phyloP scores from a whole-genome alignment of 2,797 vertebrate genomes.

The Centroberyx gerrardi region DNA sequence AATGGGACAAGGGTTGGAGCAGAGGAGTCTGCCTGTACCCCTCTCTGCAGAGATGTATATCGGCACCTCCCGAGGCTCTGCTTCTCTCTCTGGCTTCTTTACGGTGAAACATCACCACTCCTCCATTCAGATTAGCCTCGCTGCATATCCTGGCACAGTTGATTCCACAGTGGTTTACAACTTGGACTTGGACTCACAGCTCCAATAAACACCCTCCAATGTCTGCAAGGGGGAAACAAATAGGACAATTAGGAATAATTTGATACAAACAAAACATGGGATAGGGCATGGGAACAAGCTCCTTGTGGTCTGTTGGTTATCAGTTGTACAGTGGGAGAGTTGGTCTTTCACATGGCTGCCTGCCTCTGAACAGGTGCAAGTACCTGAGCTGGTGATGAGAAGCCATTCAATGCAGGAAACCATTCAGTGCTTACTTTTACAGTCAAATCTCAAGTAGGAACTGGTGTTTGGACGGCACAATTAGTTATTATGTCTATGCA shows the following conservation, averaged over 20 bases:
- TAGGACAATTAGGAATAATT: constrained; percentile 36
- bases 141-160: constrained; percentile 15
- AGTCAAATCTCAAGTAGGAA: neutral
- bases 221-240: constrained; percentile 60
- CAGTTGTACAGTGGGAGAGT: too few species aligned
- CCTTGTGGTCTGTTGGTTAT: too few species aligned
- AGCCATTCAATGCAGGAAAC: neutral
- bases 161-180: constrained; percentile 18
- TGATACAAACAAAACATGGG: constrained; percentile 7
- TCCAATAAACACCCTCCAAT: constrained; percentile 29
- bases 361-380: neutral
- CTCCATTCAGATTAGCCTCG: constrained; percentile 30
- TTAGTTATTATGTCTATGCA: too few species aligned
- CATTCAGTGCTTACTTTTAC: neutral
- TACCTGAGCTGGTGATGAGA: neutral
- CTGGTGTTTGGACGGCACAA: neutral
- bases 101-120: constrained; percentile 25
- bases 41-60: constrained; percentile 37
- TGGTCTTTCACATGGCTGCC: neutral
- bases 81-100: constrained; percentile 44
- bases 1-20: constrained; percentile 6
- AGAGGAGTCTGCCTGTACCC: constrained; percentile 11
- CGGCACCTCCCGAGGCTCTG: constrained; percentile 24
- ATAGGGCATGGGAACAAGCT: constrained; percentile 4
- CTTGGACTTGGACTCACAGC: neutral